A percentile compares a stretch with the other conserved stretches of the same genome.
phyloP scores from a whole-genome alignment of 2,113 vertebrate species.

The Trachemys scripta region DNA sequence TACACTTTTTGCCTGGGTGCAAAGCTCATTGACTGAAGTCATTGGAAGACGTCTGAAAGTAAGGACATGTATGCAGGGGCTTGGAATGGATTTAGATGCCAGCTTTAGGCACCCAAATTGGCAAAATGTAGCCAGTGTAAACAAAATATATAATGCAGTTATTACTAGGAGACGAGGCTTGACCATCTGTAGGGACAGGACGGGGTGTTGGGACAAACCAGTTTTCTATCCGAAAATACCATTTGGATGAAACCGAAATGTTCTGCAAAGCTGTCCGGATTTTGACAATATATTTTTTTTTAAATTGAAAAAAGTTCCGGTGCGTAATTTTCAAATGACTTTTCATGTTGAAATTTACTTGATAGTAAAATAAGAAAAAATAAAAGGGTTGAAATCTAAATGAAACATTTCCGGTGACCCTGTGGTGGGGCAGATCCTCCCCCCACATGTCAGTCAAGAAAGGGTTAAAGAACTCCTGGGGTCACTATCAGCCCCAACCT shows the following conservation, averaged over 20 bases:
- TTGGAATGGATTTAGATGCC: not conserved
- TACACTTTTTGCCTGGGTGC: not conserved
- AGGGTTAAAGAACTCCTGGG: not conserved
- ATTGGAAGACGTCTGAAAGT: not conserved
- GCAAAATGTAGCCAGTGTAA: slow-evolving; percentile 2
- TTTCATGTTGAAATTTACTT: not conserved
- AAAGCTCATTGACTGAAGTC: not conserved
- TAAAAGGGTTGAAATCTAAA: not conserved
- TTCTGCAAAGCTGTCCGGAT: not conserved
- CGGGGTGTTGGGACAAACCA: not conserved
- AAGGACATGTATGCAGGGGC: not conserved
- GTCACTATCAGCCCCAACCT: not conserved
- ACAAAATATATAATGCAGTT: slow-evolving; percentile 40
- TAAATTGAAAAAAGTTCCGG: not conserved
- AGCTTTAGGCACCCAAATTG: not conserved
- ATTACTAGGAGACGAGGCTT: slow-evolving; percentile 14
- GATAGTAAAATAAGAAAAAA: not conserved
- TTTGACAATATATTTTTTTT: not conserved
- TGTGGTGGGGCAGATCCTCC: not conserved
- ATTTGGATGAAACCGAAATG: not conserved
- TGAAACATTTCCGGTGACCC: not conserved
- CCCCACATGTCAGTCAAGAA: not conserved
- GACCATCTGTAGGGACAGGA: slow-evolving; percentile 30
- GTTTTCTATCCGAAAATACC: not conserved
- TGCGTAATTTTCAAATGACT: not conserved